Percentiles rank a stretch among this genome's conserved stretches.
Evolutionary conservation across 2,888 invertebrate genomes (phyloP).

Genomic region (Parelbella ahira): DNA sequence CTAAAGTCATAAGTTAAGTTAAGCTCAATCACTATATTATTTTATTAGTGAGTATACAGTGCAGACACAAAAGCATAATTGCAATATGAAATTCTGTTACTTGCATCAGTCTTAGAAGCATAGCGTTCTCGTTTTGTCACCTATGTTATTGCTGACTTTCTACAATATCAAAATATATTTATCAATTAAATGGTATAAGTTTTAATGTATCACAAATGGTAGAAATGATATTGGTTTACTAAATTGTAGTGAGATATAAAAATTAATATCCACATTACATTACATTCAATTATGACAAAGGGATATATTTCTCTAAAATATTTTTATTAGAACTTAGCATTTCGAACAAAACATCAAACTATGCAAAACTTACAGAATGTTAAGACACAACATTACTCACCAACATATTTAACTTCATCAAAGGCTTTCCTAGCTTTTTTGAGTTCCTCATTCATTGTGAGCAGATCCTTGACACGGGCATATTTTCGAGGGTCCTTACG

Average conservation of each 20-base stretch:
- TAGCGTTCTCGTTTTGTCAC: slow-evolving; percentile 55
- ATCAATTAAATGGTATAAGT: no score
- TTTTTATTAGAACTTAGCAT: no score
- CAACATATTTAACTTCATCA: slow-evolving; percentile 98
- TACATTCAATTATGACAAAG: no score
- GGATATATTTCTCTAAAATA: no score
- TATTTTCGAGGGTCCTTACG: slow-evolving; percentile 98
- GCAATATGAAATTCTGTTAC: slow-evolving; percentile 64
- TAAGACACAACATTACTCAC: slow-evolving; percentile 68
- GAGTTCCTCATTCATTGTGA: slow-evolving; percentile 99
- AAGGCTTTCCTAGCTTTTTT: slow-evolving; percentile 99
- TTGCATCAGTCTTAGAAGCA: slow-evolving; percentile 77
- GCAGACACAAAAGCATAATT: slow-evolving; percentile 61
- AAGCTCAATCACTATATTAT: slow-evolving; percentile 4
- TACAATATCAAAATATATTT: slow-evolving; percentile 67
- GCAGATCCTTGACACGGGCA: slow-evolving; percentile 96
- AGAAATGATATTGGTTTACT: no score
- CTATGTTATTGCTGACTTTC: slow-evolving; percentile 75
- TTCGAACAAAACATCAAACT: no score
- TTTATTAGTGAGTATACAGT: slow-evolving; percentile 40
- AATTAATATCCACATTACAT: no score
- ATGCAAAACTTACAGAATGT: no score
- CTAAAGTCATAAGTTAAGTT: no score
- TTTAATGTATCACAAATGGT: no score
- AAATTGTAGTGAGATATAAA: no score